Base-by-base conservation (phyloP, 2,113 vertebrate genomes). In the Merops nubicus region DNA sequence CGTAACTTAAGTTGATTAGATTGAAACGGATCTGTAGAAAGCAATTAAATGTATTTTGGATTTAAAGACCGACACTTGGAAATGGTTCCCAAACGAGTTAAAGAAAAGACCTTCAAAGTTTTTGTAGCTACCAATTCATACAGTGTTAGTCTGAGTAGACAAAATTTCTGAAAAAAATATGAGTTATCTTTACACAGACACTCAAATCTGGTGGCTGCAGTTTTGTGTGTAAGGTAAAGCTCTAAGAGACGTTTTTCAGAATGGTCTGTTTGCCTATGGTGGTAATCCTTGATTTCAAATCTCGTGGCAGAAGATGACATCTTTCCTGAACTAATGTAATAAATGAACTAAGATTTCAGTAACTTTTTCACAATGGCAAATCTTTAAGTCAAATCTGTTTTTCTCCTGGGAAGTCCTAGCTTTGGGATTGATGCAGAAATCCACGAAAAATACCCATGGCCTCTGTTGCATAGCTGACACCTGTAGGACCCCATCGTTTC, bases 141-240 rank as follows among this genome's bases (percentile, higher is more conserved):
- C 25, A 31, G 25, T 12, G 7, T 33, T 20, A 42, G 15, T 17
- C 28, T 14, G n/a, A 59, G 43, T 21, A 40, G 23, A 7, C 76
- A 48, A 43, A n/a, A 51, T 36, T 63, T 53, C 72, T 57, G 36
- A 12, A 43, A 25, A 62, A 73, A 51, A 22, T 47, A 15, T 3
- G 12, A 28, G 28, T 65, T 40, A 8, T 25, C 17, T 89, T 88
- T 60, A 25, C 14, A 14, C 19, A 54, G 62, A 15, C 22, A 23
- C 20, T 60, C 63, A 67, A n/a, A 20, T 5, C 40, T 50, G 33
- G 43, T 45, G 10, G 69, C 69, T 34, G 5, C 56, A 29, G n/a
- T 60, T 48, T 4, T 3, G 0, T 0, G 0, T 12, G 31, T 26
- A 5, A 18, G 6, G 3, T 4, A 12, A 43, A 78, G 53, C 65